These are phyloP conservation scores for Lordiphosa fenestrarum DNA, from an alignment of 2,888 invertebrate genomes.

Conservation along the genomic window DNA sequence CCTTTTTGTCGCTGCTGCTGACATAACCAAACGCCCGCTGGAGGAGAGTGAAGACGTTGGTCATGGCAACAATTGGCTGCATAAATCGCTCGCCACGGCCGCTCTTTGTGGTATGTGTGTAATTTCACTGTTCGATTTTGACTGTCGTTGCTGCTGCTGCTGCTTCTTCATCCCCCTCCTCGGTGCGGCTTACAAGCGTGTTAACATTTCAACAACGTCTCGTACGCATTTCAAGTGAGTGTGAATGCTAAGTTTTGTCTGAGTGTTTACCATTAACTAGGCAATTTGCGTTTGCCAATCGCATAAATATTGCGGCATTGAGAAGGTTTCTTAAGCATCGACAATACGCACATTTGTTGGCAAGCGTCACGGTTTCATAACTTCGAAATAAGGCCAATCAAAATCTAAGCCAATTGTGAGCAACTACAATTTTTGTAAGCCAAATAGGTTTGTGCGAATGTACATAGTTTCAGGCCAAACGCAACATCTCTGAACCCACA, in stretches of 20 bases:
- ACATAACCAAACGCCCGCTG: conserved; percentile 55
- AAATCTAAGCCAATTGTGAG: conserved; percentile 8
- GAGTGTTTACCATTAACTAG: conserved; percentile 29
- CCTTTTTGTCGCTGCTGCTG: conserved; percentile 62
- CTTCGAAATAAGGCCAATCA: conserved; percentile 34
- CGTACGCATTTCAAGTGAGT: conserved; percentile 30
- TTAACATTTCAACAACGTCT: conserved; percentile 43
- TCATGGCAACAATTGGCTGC: conserved; percentile 44
- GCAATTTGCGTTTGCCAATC: conserved; percentile 34
- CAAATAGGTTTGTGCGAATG: too few species aligned
- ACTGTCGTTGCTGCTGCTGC: conserved; percentile 10
- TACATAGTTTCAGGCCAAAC: not conserved
- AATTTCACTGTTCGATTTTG: conserved; percentile 43
- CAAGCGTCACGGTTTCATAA: conserved; percentile 54
- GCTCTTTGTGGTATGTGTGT: conserved; percentile 26
- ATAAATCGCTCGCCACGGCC: conserved; percentile 41
- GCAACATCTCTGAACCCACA: not conserved
- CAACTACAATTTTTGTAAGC: too few species aligned
- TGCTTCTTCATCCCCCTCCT: conserved; percentile 27
- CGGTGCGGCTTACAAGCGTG: conserved; percentile 51
- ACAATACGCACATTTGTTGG: conserved; percentile 12
- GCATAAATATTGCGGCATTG: conserved; percentile 15
- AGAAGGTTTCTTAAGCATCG: conserved; percentile 45
- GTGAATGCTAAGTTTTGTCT: conserved; percentile 28
- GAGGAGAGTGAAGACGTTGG: conserved; percentile 12